A percentile compares a stretch with the other conserved stretches of the same genome.
Evolutionary conservation across 2,113 vertebrate species (phyloP).

Genomic region (Regulus satrapa): DNA sequence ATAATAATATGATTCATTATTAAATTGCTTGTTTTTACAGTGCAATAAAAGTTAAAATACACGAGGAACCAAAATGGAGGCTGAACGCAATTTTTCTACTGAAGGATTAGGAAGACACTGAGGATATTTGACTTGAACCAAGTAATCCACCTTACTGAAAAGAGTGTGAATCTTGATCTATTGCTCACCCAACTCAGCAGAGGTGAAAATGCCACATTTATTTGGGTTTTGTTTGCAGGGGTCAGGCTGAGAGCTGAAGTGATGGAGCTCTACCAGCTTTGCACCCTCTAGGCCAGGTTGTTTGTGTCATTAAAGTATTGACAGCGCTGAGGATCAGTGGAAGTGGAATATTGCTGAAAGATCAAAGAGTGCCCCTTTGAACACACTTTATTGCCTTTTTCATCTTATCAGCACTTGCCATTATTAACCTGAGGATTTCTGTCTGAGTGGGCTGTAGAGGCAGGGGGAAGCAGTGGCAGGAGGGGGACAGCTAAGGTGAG

Average conservation of each 20-base stretch:
- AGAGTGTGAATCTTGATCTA: background rate
- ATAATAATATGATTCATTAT: fast-evolving
- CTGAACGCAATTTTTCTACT: background rate
- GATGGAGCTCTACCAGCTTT: background rate
- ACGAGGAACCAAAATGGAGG: background rate
- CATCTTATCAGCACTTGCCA: conserved; percentile 45
- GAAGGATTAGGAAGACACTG: background rate
- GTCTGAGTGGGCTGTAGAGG: background rate
- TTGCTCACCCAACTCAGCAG: background rate
- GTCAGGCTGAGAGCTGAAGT: background rate
- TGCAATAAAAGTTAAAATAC: background rate
- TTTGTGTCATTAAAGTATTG: background rate
- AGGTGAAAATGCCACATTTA: background rate
- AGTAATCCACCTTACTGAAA: background rate
- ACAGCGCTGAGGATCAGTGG: background rate
- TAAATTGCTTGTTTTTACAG: background rate
- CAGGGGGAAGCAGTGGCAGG: background rate
- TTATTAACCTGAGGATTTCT: conserved; percentile 56
- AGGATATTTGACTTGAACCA: background rate
- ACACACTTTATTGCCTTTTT: conserved; percentile 51
- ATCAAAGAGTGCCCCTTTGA: conserved; percentile 32
- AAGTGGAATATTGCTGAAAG: conserved; percentile 49
- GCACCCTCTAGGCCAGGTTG: background rate
- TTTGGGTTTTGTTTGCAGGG: background rate
- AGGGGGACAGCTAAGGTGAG: background rate